These are phyloP conservation scores for Hylaeus volcanicus DNA, from an alignment of 1,140 invertebrate species.

Conservation along the genomic window DNA sequence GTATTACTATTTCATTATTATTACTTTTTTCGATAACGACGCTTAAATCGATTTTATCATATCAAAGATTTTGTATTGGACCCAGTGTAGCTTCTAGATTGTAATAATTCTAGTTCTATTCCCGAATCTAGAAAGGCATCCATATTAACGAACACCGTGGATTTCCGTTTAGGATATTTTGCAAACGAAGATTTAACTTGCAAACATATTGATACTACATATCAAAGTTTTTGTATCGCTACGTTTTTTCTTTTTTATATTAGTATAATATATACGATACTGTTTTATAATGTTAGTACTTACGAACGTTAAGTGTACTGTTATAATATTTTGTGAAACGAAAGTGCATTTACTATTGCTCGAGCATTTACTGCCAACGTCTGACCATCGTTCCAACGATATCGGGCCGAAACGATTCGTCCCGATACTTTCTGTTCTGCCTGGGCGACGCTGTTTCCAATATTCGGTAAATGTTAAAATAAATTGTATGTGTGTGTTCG, in stretches of 20 bases:
- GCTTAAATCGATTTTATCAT: background rate
- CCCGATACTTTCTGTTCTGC: slow-evolving; percentile 33
- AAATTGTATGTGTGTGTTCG: slow-evolving; percentile 26
- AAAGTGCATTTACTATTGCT: slow-evolving; percentile 13
- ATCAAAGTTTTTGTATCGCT: slow-evolving; percentile 36
- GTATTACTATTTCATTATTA: slow-evolving; percentile 19
- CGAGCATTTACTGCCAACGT: slow-evolving; percentile 24
- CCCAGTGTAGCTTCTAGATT: background rate
- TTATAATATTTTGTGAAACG: slow-evolving; percentile 4
- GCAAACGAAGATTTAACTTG: background rate
- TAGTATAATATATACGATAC: slow-evolving; percentile 26
- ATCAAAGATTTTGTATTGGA: background rate
- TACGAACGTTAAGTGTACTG: background rate
- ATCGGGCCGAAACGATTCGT: slow-evolving; percentile 12
- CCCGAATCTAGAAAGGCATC: background rate
- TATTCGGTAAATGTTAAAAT: slow-evolving; percentile 37
- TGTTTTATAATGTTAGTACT: slow-evolving; percentile 32
- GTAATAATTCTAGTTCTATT: background rate
- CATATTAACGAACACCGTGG: background rate
- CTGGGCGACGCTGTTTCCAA: slow-evolving; percentile 43
- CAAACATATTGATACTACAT: slow-evolving; percentile 34
- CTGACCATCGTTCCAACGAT: background rate
- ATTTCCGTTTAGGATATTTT: slow-evolving; percentile 25
- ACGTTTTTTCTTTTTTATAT: slow-evolving; percentile 17
- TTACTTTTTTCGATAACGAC: background rate